Evolutionary conservation across 2,113 vertebrate species (phyloP).

Genomic region (Fulmarus glacialis): DNA sequence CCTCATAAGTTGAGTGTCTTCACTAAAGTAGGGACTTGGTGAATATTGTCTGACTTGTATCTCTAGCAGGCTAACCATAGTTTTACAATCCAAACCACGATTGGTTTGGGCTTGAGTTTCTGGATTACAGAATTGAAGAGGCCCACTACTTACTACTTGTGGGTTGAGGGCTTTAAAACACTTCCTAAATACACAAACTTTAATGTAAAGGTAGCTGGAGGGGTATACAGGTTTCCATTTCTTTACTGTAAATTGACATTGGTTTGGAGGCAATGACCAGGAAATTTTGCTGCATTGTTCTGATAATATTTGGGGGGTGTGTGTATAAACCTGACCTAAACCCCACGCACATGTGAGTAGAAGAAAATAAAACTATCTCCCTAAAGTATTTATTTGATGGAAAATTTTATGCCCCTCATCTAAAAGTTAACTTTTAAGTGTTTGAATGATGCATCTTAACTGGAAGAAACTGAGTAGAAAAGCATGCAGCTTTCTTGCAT

Average conservation of each 20-base stretch:
- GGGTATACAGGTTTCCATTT: not conserved
- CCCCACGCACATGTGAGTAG: not conserved
- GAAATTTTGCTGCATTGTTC: not conserved
- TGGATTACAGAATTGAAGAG: not conserved
- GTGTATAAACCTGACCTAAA: not conserved
- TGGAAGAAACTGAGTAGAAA: not conserved
- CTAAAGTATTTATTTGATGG: not conserved
- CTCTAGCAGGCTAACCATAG: not conserved
- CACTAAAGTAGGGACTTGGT: conserved; percentile 40
- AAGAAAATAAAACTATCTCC: not conserved
- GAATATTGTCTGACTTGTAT: not conserved
- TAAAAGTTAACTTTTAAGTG: not conserved
- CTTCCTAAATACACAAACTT: not conserved
- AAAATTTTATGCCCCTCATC: not conserved
- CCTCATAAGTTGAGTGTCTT: conserved; percentile 61
- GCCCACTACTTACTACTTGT: not conserved
- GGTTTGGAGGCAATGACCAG: not conserved
- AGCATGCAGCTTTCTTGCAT: not conserved
- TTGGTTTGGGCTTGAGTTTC: not conserved
- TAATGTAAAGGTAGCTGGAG: not conserved
- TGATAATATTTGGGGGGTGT: not conserved
- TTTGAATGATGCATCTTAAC: not conserved
- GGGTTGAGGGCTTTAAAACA: conserved; percentile 31
- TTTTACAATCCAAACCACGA: not conserved
- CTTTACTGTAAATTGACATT: not conserved